phyloP scores from a whole-genome alignment of 2,888 invertebrate genomes.

The Pollenia amentaria region DNA sequence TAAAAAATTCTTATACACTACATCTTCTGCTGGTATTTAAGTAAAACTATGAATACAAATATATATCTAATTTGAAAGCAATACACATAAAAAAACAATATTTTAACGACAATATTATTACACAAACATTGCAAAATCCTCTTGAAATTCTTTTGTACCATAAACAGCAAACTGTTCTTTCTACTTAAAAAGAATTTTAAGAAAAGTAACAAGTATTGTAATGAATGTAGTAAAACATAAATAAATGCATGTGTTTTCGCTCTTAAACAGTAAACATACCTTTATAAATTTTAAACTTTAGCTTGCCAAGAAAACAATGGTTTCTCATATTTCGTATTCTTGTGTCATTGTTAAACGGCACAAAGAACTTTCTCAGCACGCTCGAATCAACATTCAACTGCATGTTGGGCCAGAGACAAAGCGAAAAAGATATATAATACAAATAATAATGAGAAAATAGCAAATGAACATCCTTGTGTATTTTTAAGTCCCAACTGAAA shows the following conservation, averaged over 20 bases:
- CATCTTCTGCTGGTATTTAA: too few species aligned
- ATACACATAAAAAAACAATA: too few species aligned
- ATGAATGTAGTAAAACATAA: background rate
- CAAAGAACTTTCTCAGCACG: background rate
- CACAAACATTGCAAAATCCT: too few species aligned
- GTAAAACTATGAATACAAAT: too few species aligned
- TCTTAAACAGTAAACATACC: background rate
- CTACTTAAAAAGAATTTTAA: background rate
- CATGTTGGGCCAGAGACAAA: slow-evolving; percentile 17
- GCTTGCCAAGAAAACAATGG: background rate
- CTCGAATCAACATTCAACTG: background rate
- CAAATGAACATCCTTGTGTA: slow-evolving; percentile 22
- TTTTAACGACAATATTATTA: too few species aligned
- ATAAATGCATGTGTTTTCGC: background rate
- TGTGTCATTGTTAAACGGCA: slow-evolving; percentile 5
- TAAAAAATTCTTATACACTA: too few species aligned
- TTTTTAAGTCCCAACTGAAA: background rate
- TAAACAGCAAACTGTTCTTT: too few species aligned
- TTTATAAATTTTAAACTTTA: background rate
- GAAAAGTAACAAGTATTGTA: background rate
- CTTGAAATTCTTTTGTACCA: too few species aligned
- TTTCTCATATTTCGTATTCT: background rate
- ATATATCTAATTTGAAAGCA: too few species aligned
- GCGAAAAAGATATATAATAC: slow-evolving; percentile 25
- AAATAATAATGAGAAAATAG: slow-evolving; percentile 40